phyloP scores from a whole-genome alignment of 2,888 invertebrate genomes.

The Machimus atricapillus region DNA sequence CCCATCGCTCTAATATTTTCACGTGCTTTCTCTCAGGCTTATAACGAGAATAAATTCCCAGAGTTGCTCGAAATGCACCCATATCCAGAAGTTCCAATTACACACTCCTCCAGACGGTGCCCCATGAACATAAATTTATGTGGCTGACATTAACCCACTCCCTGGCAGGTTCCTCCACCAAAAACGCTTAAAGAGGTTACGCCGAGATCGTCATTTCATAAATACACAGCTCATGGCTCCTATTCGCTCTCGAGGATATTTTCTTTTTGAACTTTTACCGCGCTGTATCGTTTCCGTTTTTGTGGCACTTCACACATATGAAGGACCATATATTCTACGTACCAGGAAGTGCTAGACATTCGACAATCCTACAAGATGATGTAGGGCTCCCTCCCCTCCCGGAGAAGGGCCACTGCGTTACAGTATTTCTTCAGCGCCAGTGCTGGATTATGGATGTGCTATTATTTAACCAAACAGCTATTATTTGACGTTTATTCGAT shows the following conservation, averaged over 20 bases:
- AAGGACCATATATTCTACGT: constrained; percentile 24
- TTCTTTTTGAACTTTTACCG: constrained; percentile 39
- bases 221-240: constrained; percentile 42
- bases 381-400: constrained; percentile 27
- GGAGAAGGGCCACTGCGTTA: neutral
- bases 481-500: constrained; percentile 49
- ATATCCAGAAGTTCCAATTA: constrained; percentile 13
- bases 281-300: constrained; percentile 45
- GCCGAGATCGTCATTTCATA: constrained; percentile 45
- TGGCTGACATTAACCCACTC: constrained; percentile 43
- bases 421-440: constrained; percentile 38
- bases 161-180: constrained; percentile 16
- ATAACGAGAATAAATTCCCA: constrained; percentile 45
- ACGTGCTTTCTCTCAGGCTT: constrained; percentile 44
- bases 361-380: constrained; percentile 35
- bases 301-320: constrained; percentile 44
- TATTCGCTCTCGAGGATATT: constrained; percentile 38
- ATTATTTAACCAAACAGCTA: constrained; percentile 47
- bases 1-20: constrained; percentile 37
- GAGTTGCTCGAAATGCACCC: constrained; percentile 40
- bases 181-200: constrained; percentile 39
- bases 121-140: constrained; percentile 29
- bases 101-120: constrained; percentile 18
- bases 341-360: constrained; percentile 35
- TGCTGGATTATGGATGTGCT: constrained; percentile 42